Evolutionary conservation across 2,888 invertebrate species (phyloP).

Genomic region (Tillus elongatus): DNA sequence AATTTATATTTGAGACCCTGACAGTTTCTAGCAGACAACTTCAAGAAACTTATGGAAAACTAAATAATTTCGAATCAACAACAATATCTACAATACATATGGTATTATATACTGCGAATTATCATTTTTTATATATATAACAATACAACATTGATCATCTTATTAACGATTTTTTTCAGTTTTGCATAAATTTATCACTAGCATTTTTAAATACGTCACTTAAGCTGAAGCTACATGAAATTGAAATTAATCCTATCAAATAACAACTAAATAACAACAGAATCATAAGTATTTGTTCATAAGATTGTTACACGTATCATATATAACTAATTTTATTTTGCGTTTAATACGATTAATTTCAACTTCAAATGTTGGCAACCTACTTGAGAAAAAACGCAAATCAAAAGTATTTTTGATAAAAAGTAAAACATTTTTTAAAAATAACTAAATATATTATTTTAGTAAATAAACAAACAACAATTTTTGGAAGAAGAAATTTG

Average conservation of each 20-base stretch:
- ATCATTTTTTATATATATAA: slow-evolving; percentile 42
- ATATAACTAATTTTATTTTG: no score
- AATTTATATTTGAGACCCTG: background rate
- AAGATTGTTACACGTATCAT: no score
- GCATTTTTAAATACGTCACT: slow-evolving; percentile 33
- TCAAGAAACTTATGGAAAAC: slow-evolving; percentile 11
- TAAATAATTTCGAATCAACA: slow-evolving; percentile 33
- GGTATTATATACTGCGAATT: slow-evolving; percentile 40
- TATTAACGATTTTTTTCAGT: slow-evolving; percentile 47
- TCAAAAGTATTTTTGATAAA: slow-evolving; percentile 15
- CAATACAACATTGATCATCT: slow-evolving; percentile 61
- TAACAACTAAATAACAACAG: slow-evolving; percentile 5
- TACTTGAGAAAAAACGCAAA: slow-evolving; percentile 10
- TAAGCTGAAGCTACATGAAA: slow-evolving; percentile 32
- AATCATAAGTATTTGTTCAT: background rate
- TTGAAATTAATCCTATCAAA: slow-evolving; percentile 14
- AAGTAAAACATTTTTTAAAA: no score
- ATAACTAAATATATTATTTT: no score
- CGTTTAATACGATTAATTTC: slow-evolving; percentile 10
- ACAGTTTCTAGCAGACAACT: background rate
- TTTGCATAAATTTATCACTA: slow-evolving; percentile 40
- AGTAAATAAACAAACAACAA: no score
- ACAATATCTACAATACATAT: slow-evolving; percentile 43
- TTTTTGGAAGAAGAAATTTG: no score
- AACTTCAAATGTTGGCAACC: slow-evolving; percentile 13